Base-by-base conservation (phyloP, 2,888 invertebrate genomes). In the Lithosia quadra region DNA sequence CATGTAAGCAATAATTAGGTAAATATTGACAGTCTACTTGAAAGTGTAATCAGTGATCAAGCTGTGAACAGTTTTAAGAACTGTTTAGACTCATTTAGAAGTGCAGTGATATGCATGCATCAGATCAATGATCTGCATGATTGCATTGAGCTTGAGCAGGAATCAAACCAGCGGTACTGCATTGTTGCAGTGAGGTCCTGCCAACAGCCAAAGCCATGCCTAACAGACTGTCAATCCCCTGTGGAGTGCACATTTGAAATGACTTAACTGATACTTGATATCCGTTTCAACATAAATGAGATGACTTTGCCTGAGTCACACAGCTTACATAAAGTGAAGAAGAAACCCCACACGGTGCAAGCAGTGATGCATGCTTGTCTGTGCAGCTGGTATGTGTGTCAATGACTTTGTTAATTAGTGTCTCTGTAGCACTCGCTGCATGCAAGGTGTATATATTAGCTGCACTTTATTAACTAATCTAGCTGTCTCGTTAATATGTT, bases 341-440 rank as follows among this genome's bases (percentile, higher is more conserved):
- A 49, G n/a, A 49, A 49, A 7, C 3, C 15, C 36, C 56, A 39
- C 22, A 24, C 18, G 60, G 22, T 39, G 53, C 33, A 9, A 11
- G 63, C 60, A 55, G 65, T 68, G 69, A 63, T 59, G 49, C 69
- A 59, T 34, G 33, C 61, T 21, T 55, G 39, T 59, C 53, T 22
- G 21, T 69, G 71, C 15, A 22, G 53, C 34, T 61, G 36, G 66
- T 73, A 83, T 83, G 76, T 82, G 78, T 84, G 85, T 81, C 82
- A 82, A 81, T 80, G 78, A 76, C 79, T 82, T 81, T 77, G 77
- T 78, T 82, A 81, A 84, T 84, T 80, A 84, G 76, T 71, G 49
- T 18, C 34, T 62, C 43, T 60, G 24, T 64, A 63, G n/a, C 39
- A 10, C 56, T 55, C n/a, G 43, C 64, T 15, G 21, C 39, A 43